Conservation (phyloP, 2,797 vertebrate genomes). For the Zalophus californianus region DNA sequence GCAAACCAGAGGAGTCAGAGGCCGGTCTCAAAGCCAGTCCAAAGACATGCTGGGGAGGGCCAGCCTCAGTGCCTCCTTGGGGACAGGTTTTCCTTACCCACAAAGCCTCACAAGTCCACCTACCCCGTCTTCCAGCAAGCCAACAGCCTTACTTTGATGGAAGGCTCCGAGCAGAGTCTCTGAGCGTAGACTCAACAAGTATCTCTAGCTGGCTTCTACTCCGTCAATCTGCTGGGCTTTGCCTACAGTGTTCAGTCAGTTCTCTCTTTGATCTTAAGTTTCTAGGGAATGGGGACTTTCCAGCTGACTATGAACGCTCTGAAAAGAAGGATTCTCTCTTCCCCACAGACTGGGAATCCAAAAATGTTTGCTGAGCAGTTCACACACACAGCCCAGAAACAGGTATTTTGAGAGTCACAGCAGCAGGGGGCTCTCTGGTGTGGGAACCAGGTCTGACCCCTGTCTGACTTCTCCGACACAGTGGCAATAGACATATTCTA, state of each 20-base stretch:
- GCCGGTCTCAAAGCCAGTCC: not conserved
- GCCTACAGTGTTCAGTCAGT: not conserved
- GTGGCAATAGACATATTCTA: not conserved
- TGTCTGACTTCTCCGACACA: not conserved
- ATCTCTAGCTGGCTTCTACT: not conserved
- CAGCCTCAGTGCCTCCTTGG: not conserved
- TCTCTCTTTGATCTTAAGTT: constrained; percentile 9
- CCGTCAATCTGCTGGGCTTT: not conserved
- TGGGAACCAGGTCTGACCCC: not conserved
- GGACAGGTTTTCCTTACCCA: not conserved
- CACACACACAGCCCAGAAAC: not conserved
- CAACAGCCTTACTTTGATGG: not conserved
- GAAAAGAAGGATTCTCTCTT: not conserved
- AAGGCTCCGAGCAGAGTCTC: not conserved
- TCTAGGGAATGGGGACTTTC: not conserved
- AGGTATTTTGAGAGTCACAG: not conserved
- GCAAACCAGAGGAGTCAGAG: not conserved
- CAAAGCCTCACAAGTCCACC: not conserved
- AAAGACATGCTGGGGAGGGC: not conserved
- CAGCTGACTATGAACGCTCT: not conserved
- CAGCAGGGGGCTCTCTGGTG: not conserved
- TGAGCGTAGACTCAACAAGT: not conserved
- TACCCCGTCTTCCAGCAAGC: not conserved
- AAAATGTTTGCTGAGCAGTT: not conserved
- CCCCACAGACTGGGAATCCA: not conserved